A percentile compares a stretch with the other conserved stretches of the same genome.
Conservation (phyloP, 2,888 invertebrate species). For the Diabrotica balteata region DNA sequence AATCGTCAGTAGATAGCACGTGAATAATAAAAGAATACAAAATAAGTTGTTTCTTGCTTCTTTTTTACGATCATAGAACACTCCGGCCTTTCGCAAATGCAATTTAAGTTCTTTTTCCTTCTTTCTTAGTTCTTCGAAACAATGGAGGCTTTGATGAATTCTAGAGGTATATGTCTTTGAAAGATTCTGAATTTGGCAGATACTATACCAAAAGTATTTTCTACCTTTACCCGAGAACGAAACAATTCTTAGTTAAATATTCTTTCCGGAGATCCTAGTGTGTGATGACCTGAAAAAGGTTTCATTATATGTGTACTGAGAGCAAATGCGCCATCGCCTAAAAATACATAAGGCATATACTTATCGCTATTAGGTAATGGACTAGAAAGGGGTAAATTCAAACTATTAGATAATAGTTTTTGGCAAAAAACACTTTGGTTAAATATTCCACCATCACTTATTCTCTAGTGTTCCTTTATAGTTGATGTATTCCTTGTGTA, state of each 20-base stretch:
- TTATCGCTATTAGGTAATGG: constrained; percentile 27
- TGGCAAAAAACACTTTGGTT: too few relatives aligned
- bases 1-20: too few relatives aligned
- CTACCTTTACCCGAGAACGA: constrained; percentile 11
- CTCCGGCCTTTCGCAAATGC: too few relatives aligned
- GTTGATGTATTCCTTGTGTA: too few relatives aligned
- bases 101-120: too few relatives aligned
- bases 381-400: constrained; percentile 33
- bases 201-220: constrained; percentile 25
- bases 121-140: too few relatives aligned
- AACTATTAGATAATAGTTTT: too few relatives aligned
- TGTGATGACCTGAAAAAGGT: constrained; percentile 46
- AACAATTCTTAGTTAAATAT: constrained; percentile 23
- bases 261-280: constrained; percentile 29
- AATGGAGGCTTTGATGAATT: too few relatives aligned
- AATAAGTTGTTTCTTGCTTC: too few relatives aligned
- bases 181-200: constrained; percentile 21
- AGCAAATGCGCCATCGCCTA: constrained; percentile 50
- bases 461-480: too few relatives aligned
- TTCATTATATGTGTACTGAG: constrained; percentile 47
- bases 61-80: too few relatives aligned
- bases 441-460: constrained; percentile 24
- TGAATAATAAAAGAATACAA: too few relatives aligned
- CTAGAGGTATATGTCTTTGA: constrained; percentile 13
- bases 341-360: constrained; percentile 46